Conservation (phyloP, 2,888 invertebrate species). For the Cenopis cana region DNA sequence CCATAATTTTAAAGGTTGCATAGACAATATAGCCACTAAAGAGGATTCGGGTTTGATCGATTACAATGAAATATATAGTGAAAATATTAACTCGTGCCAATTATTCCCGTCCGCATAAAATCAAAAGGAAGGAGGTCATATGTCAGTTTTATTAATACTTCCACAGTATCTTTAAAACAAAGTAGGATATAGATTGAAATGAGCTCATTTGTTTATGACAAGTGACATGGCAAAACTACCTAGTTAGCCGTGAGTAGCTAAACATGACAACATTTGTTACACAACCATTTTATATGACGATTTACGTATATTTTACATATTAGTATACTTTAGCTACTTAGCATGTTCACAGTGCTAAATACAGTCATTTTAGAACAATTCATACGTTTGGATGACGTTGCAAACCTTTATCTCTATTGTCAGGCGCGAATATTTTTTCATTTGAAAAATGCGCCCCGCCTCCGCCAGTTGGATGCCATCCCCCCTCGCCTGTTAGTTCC, state of each 20-base stretch:
- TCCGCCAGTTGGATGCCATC: no score
- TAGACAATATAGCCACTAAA: slow-evolving; percentile 83
- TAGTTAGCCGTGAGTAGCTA: slow-evolving; percentile 1
- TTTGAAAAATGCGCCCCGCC: no score
- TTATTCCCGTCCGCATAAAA: slow-evolving; percentile 67
- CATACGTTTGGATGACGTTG: not conserved
- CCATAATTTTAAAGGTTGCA: slow-evolving; percentile 85
- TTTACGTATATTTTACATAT: slow-evolving; percentile 7
- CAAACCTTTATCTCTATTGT: no score
- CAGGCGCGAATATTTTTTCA: no score
- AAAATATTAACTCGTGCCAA: slow-evolving; percentile 79
- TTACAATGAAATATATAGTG: slow-evolving; percentile 73
- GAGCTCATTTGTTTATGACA: not conserved
- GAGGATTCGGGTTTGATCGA: slow-evolving; percentile 63
- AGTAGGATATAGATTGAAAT: slow-evolving; percentile 22
- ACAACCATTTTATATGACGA: slow-evolving; percentile 11
- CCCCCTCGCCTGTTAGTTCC: no score
- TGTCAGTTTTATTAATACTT: slow-evolving; percentile 15
- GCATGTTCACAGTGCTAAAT: not conserved
- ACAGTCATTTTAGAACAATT: not conserved
- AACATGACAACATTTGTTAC: slow-evolving; percentile 3
- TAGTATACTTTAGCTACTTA: not conserved
- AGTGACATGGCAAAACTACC: slow-evolving; percentile 19
- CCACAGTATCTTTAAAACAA: slow-evolving; percentile 6
- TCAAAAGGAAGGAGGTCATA: slow-evolving; percentile 6